Base-by-base conservation (phyloP, 2,888 invertebrate genomes). In the Trissolcus japonicus region DNA sequence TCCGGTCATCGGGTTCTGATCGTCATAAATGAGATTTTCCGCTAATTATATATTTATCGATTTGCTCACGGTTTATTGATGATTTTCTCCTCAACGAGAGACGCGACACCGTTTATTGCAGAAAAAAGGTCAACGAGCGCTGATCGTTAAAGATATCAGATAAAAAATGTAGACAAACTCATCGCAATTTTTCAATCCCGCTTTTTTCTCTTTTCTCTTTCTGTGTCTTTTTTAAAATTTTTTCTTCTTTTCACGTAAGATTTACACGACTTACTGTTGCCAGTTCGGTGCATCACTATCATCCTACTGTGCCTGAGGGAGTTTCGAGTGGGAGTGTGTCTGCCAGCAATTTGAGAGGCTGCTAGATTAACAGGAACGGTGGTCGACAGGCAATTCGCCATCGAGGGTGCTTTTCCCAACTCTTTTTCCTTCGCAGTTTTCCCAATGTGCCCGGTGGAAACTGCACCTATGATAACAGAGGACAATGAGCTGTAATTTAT, bases 301-400 rank as follows among this genome's bases (percentile, higher is more conserved):
- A 94, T 93, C 79, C 94, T 90, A 85, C 93, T 93, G 85, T 94
- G 94, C 80, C 94, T 89, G 79, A 94, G 90, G 83, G 93, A 93
- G 85, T 92, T 93, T 83, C 93, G 90, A 21, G 93, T 94, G 57
- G 94, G 94, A 16, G 92, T 92, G 86, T 94, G 94, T 77, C 93
- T 90, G 59, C 92, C 93, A 48, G 92, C 92, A 80, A 93, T 91
- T 87, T 91, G 92, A 79, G 90, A 90, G 21, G 91, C 91, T 62
- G 92, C 92, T 81, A 93, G 91, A 87, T 93, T 93, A 86, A 93
- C 93, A 62, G 94, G 94, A 76, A 94, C 94, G 6, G 94, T 94
- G 41, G 94, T 94, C 81, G 90, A 90, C 83, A 92, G 83, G 83
- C 90, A 90, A 83, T 90, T 89, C 59, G 91, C 90, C 87, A 91